phyloP scores from a whole-genome alignment of 2,113 vertebrate species.

The Oreocharis arfaki region DNA sequence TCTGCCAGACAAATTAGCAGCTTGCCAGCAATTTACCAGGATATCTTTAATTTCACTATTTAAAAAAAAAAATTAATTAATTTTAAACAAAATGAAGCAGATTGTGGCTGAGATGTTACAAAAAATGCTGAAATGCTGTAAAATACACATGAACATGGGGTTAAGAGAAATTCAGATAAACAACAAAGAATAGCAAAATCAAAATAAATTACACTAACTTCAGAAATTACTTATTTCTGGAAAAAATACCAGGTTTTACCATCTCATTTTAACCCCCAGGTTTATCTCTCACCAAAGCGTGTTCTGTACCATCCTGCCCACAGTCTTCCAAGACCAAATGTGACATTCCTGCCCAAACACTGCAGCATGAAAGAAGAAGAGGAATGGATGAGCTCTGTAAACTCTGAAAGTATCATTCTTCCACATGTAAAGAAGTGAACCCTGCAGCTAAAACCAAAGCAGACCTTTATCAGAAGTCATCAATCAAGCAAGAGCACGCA shows the following conservation, averaged over 20 bases:
- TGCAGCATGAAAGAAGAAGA: rapidly evolving
- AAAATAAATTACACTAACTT: not conserved
- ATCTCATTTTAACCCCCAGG: not conserved
- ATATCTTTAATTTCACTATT: not conserved
- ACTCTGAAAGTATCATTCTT: not conserved
- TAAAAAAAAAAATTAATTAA: not conserved
- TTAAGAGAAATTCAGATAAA: not conserved
- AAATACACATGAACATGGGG: rapidly evolving
- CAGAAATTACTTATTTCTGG: not conserved
- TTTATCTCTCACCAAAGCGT: not conserved
- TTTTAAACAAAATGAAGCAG: not conserved
- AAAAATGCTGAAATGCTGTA: not conserved
- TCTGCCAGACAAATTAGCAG: not conserved
- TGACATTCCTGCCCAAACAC: not conserved
- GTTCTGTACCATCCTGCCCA: not conserved
- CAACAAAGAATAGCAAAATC: not conserved
- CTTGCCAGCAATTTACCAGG: not conserved
- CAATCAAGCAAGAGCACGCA: not conserved
- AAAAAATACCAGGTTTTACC: not conserved
- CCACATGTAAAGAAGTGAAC: not conserved
- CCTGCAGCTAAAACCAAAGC: not conserved
- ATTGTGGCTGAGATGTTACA: not conserved
- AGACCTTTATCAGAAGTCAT: not conserved
- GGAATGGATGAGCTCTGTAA: not conserved
- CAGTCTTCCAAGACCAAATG: not conserved